Percentiles rank a stretch among this genome's conserved stretches.
Conservation (phyloP, 2,888 invertebrate species). For the Slavum lentiscoides region DNA sequence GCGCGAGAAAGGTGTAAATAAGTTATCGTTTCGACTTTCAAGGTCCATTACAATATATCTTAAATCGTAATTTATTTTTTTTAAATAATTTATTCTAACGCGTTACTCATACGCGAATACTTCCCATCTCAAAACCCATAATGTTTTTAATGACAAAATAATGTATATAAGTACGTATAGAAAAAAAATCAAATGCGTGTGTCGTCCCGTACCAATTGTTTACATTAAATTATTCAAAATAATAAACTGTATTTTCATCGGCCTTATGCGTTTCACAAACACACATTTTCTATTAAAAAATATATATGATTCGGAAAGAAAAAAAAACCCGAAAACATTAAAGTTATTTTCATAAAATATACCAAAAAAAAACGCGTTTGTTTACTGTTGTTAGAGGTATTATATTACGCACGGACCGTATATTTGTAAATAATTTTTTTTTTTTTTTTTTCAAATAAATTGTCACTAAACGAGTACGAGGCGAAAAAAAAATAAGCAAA, state of each 20-base stretch:
- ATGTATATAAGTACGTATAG: background rate
- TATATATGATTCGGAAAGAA: background rate
- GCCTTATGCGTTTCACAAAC: background rate
- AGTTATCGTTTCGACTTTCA: background rate
- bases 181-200: too few relatives aligned
- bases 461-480: too few relatives aligned
- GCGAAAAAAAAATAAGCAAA: too few relatives aligned
- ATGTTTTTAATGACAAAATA: background rate
- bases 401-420: too few relatives aligned
- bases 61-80: constrained; percentile 15
- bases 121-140: background rate
- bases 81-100: constrained; percentile 7
- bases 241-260: constrained; percentile 1
- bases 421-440: too few relatives aligned
- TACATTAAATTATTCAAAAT: background rate
- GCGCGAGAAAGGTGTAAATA: background rate
- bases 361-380: too few relatives aligned
- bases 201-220: background rate
- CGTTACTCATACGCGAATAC: constrained; percentile 12
- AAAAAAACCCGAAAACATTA: too few relatives aligned
- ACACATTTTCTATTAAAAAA: background rate
- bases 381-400: too few relatives aligned
- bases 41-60: constrained; percentile 15
- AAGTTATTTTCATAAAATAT: too few relatives aligned
- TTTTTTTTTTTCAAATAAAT: too few relatives aligned